Conservation (phyloP, 2,888 invertebrate genomes). For the Perithous albicinctus region DNA sequence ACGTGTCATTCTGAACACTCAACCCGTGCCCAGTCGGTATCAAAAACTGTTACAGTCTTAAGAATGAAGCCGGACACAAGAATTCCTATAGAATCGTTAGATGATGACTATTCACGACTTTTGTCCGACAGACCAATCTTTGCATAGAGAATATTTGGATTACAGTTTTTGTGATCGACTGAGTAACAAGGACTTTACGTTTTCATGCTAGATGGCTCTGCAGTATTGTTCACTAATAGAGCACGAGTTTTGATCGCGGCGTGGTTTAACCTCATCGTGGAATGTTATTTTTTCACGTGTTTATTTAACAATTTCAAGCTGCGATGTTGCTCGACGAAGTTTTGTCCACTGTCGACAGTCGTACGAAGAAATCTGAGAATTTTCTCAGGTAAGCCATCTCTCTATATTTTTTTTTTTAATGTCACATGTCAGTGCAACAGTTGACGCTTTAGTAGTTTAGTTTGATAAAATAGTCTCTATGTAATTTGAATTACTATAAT, state of each 20-base stretch:
- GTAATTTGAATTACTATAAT: background rate
- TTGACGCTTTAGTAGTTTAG: background rate
- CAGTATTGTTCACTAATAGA: background rate
- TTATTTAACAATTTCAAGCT: constrained; percentile 48
- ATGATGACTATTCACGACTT: too few species aligned
- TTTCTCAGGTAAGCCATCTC: constrained; percentile 81
- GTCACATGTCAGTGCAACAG: constrained; percentile 21
- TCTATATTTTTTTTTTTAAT: constrained; percentile 21
- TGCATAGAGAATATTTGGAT: too few species aligned
- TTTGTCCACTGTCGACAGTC: constrained; percentile 71
- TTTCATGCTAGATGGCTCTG: background rate
- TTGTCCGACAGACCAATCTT: too few species aligned
- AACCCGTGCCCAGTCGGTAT: too few species aligned
- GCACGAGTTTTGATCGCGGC: background rate
- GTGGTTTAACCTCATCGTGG: constrained; percentile 39
- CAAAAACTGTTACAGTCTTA: too few species aligned
- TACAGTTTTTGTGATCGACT: too few species aligned
- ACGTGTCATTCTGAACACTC: too few species aligned
- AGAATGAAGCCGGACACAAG: too few species aligned
- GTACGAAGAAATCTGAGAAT: constrained; percentile 79
- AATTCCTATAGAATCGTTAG: too few species aligned
- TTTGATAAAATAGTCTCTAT: background rate
- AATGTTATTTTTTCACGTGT: background rate
- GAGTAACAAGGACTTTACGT: background rate
- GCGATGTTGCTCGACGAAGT: constrained; percentile 70